Conservation (phyloP, 2,888 invertebrate genomes). For the Pyralis farinalis region DNA sequence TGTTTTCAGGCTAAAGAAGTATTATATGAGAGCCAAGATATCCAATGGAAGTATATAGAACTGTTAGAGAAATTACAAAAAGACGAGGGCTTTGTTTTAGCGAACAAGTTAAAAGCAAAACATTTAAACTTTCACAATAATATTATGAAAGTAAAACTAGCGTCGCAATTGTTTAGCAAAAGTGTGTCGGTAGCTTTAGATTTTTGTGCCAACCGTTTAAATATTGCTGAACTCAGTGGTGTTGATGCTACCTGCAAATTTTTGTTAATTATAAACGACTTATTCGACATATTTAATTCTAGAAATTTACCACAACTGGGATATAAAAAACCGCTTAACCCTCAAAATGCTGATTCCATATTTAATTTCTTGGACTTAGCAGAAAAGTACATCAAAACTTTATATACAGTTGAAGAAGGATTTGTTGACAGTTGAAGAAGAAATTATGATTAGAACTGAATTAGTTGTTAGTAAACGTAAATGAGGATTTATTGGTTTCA, state of each 20-base stretch:
- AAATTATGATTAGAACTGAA: no score
- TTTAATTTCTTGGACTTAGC: neutral
- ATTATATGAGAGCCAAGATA: neutral
- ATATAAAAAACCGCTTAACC: neutral
- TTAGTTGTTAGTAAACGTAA: no score
- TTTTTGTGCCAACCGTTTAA: neutral
- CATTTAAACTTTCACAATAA: neutral
- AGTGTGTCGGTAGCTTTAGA: neutral
- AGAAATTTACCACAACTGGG: neutral
- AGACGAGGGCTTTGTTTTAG: neutral
- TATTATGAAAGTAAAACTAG: slow-evolving; percentile 1
- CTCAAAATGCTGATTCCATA: neutral
- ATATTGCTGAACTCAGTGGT: neutral
- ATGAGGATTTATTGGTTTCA: no score
- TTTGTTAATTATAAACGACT: neutral
- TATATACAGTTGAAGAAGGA: no score
- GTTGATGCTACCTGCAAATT: neutral
- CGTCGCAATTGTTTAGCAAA: neutral
- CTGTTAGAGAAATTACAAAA: neutral
- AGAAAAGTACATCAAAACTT: no score
- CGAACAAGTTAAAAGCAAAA: neutral
- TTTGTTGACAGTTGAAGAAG: no score
- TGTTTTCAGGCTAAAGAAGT: neutral
- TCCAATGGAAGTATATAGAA: neutral
- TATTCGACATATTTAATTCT: slow-evolving; percentile 1